phyloP scores from a whole-genome alignment of 2,888 invertebrate genomes.

The Drosophila fulvimacula region DNA sequence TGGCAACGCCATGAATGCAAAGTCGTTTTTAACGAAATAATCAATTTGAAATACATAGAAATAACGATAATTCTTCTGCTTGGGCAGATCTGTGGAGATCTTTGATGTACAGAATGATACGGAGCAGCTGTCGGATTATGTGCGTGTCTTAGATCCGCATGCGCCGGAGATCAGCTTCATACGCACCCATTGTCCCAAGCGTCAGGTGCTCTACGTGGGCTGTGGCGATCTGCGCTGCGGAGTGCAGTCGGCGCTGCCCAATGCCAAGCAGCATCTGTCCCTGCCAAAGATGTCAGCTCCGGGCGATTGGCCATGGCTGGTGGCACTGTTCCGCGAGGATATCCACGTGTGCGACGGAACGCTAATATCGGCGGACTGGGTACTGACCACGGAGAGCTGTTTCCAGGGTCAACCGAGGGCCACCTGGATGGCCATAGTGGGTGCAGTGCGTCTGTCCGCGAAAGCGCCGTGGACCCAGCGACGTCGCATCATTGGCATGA shows the following conservation, averaged over 20 bases:
- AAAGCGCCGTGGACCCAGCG: constrained; percentile 95
- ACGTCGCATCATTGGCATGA: constrained; percentile 92
- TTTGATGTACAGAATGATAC: constrained; percentile 89
- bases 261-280: constrained; percentile 82
- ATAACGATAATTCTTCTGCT: neutral
- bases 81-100: constrained; percentile 88
- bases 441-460: constrained; percentile 90
- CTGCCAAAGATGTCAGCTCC: constrained; percentile 90
- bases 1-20: neutral
- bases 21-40: neutral
- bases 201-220: constrained; percentile 91
- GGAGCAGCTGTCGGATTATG: constrained; percentile 88
- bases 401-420: constrained; percentile 95
- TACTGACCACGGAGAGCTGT: constrained; percentile 94
- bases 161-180: constrained; percentile 93
- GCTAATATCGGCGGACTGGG: constrained; percentile 91
- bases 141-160: constrained; percentile 92
- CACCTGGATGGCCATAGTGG: constrained; percentile 93
- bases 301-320: constrained; percentile 98
- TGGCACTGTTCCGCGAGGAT: constrained; percentile 92
- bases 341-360: constrained; percentile 96
- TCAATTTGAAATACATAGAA: neutral
- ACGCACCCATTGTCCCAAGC: constrained; percentile 90
- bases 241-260: constrained; percentile 86
- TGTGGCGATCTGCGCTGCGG: constrained; percentile 92